A percentile compares a stretch with the other conserved stretches of the same genome.
phyloP scores from a whole-genome alignment of 2,888 invertebrate genomes.

The Oligia latruncula region DNA sequence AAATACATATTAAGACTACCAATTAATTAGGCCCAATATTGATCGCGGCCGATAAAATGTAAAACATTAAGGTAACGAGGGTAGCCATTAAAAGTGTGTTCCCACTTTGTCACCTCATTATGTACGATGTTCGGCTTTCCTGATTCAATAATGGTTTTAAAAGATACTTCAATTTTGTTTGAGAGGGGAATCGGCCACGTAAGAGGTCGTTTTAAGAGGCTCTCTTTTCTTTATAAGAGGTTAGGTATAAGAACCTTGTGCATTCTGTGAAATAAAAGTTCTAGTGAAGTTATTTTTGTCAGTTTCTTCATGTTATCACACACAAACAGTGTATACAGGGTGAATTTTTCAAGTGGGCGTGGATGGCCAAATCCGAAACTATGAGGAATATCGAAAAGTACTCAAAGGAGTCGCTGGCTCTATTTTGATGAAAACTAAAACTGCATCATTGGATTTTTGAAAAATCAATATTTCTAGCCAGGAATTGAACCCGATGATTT shows the following conservation, averaged over 20 bases:
- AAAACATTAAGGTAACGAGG: conserved; percentile 54
- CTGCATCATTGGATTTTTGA: too few relatives aligned
- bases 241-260: not conserved
- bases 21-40: conserved; percentile 44
- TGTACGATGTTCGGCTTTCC: conserved; percentile 35
- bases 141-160: conserved; percentile 47
- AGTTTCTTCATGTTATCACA: not conserved
- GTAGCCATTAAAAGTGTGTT: conserved; percentile 50
- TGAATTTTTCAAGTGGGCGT: too few relatives aligned
- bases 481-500: too few relatives aligned
- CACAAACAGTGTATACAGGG: too few relatives aligned
- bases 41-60: conserved; percentile 37
- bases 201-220: not conserved
- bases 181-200: not conserved
- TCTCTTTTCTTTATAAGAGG: not conserved
- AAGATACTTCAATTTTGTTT: conserved; percentile 16
- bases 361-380: too few relatives aligned
- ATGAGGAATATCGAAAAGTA: too few relatives aligned
- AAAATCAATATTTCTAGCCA: too few relatives aligned
- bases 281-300: not conserved
- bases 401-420: too few relatives aligned
- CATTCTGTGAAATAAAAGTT: not conserved
- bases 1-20: not conserved
- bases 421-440: too few relatives aligned
- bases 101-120: conserved; percentile 58